A percentile compares a stretch with the other conserved stretches of the same genome.
Conservation (phyloP, 2,113 vertebrate genomes). For the Oncorhynchus clarkii region DNA sequence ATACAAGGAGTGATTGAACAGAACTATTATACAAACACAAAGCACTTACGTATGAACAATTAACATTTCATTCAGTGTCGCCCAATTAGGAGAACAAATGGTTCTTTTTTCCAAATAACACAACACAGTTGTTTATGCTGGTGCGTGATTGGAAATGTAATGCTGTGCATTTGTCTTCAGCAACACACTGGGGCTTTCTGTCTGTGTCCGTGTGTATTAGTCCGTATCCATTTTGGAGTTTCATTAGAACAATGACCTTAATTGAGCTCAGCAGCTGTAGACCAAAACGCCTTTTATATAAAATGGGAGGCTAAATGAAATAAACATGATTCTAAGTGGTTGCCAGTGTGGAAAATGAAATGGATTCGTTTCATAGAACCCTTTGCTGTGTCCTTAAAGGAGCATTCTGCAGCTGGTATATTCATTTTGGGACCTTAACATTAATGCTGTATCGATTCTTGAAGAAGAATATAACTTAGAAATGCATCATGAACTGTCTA, state of each 20-base stretch:
- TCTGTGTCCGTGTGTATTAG: not conserved
- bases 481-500: no score
- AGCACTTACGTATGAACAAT: conserved; percentile 26
- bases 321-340: conserved; percentile 4
- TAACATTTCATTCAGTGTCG: conserved; percentile 36
- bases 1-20: conserved; percentile 17
- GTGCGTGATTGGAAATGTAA: conserved; percentile 1
- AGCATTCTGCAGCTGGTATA: not conserved
- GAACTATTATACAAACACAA: conserved; percentile 25
- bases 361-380: not conserved
- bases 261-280: conserved; percentile 22
- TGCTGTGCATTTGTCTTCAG: conserved; percentile 13
- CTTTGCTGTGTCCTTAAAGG: not conserved
- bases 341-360: conserved; percentile 2
- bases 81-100: conserved; percentile 31
- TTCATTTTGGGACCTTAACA: no score
- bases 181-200: not conserved
- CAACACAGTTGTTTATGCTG: not conserved
- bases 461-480: no score
- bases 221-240: not conserved
- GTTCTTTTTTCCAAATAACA: conserved; percentile 16
- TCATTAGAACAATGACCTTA: conserved; percentile 15
- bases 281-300: conserved; percentile 2
- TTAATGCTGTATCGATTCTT: no score
- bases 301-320: conserved; percentile 6